Base-by-base conservation (phyloP, 1,140 invertebrate genomes). In the Procambarus virginalis region DNA sequence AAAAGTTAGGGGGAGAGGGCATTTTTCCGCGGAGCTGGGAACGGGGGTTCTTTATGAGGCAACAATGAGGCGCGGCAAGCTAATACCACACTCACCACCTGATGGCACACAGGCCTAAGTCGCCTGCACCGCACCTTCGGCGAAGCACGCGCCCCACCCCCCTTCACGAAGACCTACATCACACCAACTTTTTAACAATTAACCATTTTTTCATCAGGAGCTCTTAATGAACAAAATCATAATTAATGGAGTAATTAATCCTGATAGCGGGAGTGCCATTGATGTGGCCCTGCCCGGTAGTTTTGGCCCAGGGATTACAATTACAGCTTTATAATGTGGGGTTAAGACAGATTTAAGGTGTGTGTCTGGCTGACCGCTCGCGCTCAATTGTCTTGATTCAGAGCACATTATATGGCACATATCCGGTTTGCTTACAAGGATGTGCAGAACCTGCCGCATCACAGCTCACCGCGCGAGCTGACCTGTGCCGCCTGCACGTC, bases 161-260 rank as follows among this genome's bases (percentile, higher is more conserved):
- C 46, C 12, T 58, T 58, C 60, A 12, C 60, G 82, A 84, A 84
- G 70, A 84, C 68, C 82, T 84, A 84, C 82, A 84, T 81, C 79
- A 78, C 88, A 83, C 87, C 80, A 89, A 89, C 88, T 89, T 89
- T 89, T 89, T 79, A 70, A 84, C 84, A 81, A 89, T 79, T 84
- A 78, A 73, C 81, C 81, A 79, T 84, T 89, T 89, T 89, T 89
- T 84, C 34, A 58, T 84, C 45, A 64, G 81, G 78, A 17, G 68
- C 70, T 79, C 81, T 89, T 89, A 89, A 89, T 89, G 88, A 89
- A 89, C 73, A 89, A 89, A 89, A 89, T 89, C 81, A 89, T 89
- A 89, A 89, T 89, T 89, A 89, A 89, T 89, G 75, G 88, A 75
- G 73, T 89, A 84, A 89, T 89, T 89, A 89, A 89, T 89, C 84